These are phyloP conservation scores for Aegotheles bennettii DNA, from an alignment of 2,113 vertebrate species.

Conservation along the genomic window DNA sequence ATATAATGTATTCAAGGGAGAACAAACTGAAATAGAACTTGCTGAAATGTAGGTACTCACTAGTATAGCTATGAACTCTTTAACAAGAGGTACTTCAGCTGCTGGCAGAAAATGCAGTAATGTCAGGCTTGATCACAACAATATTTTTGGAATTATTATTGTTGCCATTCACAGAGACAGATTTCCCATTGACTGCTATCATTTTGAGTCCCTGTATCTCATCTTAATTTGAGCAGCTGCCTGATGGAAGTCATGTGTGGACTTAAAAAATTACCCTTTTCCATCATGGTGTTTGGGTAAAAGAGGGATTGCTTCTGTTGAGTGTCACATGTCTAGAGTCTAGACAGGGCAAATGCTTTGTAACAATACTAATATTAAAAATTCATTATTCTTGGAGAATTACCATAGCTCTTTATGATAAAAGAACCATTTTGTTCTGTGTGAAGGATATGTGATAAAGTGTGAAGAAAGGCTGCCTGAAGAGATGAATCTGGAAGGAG, in stretches of 20 bases:
- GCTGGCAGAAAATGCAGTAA: neutral
- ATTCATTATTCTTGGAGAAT: neutral
- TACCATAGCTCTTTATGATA: neutral
- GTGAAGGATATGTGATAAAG: neutral
- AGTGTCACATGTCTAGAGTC: conserved; percentile 17
- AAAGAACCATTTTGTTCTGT: neutral
- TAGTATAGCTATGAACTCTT: neutral
- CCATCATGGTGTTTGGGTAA: neutral
- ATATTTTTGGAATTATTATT: conserved; percentile 22
- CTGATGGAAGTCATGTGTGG: neutral
- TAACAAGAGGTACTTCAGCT: neutral
- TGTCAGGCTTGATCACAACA: neutral
- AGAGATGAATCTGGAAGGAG: neutral
- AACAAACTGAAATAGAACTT: neutral
- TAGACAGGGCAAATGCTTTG: conserved; percentile 17
- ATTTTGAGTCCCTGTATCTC: conserved; percentile 10
- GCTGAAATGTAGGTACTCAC: neutral
- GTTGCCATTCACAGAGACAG: conserved; percentile 15
- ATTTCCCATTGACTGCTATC: conserved; percentile 42
- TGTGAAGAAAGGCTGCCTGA: neutral
- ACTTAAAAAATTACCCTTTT: conserved; percentile 42
- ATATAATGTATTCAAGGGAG: neutral
- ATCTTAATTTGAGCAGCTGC: conserved; percentile 35
- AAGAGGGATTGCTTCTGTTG: conserved; percentile 38
- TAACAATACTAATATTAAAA: conserved; percentile 49